Evolutionary conservation across 2,113 vertebrate genomes (phyloP), one percentile per base, ranked within the genome.

Genomic region (Hippocampus barbouri): DNA sequence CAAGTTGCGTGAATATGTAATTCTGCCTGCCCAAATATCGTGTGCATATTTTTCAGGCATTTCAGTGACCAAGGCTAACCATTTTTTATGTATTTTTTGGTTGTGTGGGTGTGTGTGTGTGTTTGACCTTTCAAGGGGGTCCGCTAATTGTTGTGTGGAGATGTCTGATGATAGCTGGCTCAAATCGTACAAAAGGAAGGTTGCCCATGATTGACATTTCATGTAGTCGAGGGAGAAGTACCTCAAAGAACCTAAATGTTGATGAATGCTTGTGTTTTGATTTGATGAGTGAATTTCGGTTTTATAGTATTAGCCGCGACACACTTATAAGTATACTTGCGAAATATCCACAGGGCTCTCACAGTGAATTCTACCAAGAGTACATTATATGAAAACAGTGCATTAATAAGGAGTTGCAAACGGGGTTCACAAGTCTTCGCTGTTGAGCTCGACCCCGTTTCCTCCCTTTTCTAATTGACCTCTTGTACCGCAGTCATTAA

Each of bases 81-180:
- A 38, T 38, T 38, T 38, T 38, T 5, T 38, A n/a, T n/a, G n/a
- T 56, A n/a, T 38, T 38, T 38, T 38, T 54, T 25, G 8, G 2
- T 12, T 16, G 57, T 27, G 27, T 12, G 53, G 21, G 23, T 59
- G 23, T 66, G 41, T 11, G 2, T 23, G 43, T 23, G 43, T 73
- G n/a, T 65, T 51, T 38, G 41, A 56, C 65, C 73, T 77, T 43
- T 69, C 8, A 57, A 66, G 56, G 25, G 71, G 49, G 60, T 72
- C 38, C 66, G 59, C 76, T 83, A 84, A 76, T 84, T 77, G 70
- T 69, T 74, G 79, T 63, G 59, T 64, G 41, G 34, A 45, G 69
- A 54, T 71, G 77, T 85, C 59, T 83, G 83, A 85, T 86, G 82
- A 87, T 79, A 81, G 80, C 43, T 34, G 73, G 68, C 62, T 66